Evolutionary conservation across 2,797 vertebrate genomes (phyloP).

Genomic region (Nannoperca australis): DNA sequence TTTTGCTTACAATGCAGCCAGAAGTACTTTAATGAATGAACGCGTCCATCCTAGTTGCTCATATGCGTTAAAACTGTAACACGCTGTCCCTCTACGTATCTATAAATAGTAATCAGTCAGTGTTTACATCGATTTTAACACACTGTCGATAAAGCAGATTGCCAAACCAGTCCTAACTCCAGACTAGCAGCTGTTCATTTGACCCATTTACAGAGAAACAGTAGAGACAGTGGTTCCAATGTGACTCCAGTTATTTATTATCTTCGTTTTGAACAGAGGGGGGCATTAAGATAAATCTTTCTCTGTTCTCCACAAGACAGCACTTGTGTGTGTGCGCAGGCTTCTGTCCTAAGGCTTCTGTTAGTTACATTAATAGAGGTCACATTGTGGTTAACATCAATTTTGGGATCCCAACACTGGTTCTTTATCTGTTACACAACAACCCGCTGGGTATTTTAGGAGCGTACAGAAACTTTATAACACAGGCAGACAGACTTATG

Average conservation of each 20-base stretch:
- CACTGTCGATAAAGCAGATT: constrained; percentile 49
- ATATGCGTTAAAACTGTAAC: constrained; percentile 27
- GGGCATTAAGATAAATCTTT: constrained; percentile 49
- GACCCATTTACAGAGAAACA: constrained; percentile 56
- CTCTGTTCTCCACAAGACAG: constrained; percentile 55
- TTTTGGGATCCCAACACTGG: constrained; percentile 67
- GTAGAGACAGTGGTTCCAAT: constrained; percentile 41
- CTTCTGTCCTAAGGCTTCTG: constrained; percentile 49
- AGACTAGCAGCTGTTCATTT: constrained; percentile 54
- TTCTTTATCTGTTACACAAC: constrained; percentile 78
- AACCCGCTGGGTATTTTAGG: constrained; percentile 69
- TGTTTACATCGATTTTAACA: constrained; percentile 65
- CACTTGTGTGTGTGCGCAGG: constrained; percentile 26
- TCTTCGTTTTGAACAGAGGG: constrained; percentile 41
- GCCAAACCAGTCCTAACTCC: constrained; percentile 36
- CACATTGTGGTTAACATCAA: constrained; percentile 67
- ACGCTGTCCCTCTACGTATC: constrained; percentile 1
- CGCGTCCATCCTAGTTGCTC: constrained; percentile 19
- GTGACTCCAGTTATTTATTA: constrained; percentile 64
- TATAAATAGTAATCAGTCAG: constrained; percentile 59
- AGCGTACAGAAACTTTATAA: constrained; percentile 72
- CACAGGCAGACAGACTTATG: constrained; percentile 68
- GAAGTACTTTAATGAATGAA: constrained; percentile 17
- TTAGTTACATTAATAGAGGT: constrained; percentile 69
- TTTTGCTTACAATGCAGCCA: neutral